A percentile compares a stretch with the other conserved stretches of the same genome.
Conservation (phyloP, 2,888 invertebrate genomes). For the Limnephilus lunatus region DNA sequence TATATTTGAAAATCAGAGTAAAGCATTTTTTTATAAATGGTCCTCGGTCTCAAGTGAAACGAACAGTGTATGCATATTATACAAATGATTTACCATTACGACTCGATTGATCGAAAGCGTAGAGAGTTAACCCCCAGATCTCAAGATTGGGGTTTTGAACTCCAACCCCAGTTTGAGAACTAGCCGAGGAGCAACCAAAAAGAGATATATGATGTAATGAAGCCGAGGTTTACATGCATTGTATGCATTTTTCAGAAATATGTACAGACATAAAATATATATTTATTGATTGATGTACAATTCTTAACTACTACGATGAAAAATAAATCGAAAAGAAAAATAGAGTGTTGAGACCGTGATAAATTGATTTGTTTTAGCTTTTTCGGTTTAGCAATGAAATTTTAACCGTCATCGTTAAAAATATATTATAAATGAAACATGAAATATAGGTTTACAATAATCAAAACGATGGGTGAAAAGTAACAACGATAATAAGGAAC, state of each 20-base stretch:
- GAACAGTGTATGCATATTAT: not conserved
- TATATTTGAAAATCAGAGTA: not conserved
- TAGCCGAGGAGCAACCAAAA: not conserved
- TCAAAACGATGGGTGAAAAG: too few species aligned
- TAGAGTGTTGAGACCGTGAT: not conserved
- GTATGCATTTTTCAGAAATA: not conserved
- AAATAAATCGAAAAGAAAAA: not conserved
- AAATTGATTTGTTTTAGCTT: not conserved
- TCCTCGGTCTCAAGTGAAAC: not conserved
- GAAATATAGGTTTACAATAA: too few species aligned
- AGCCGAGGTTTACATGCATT: not conserved
- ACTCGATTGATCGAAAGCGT: not conserved
- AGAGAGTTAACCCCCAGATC: not conserved
- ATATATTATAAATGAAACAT: not conserved
- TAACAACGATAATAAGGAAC: too few species aligned
- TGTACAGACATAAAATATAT: not conserved
- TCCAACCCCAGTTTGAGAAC: not conserved
- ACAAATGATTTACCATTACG: not conserved
- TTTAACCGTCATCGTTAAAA: not conserved
- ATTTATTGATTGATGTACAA: not conserved
- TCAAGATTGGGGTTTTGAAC: not conserved
- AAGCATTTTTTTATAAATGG: not conserved
- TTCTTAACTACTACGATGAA: not conserved
- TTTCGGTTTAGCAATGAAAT: not conserved
- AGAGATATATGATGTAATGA: not conserved